Evolutionary conservation across 2,888 invertebrate species (phyloP), one percentile per base, ranked within the genome.

Genomic region (Unio delphinus): DNA sequence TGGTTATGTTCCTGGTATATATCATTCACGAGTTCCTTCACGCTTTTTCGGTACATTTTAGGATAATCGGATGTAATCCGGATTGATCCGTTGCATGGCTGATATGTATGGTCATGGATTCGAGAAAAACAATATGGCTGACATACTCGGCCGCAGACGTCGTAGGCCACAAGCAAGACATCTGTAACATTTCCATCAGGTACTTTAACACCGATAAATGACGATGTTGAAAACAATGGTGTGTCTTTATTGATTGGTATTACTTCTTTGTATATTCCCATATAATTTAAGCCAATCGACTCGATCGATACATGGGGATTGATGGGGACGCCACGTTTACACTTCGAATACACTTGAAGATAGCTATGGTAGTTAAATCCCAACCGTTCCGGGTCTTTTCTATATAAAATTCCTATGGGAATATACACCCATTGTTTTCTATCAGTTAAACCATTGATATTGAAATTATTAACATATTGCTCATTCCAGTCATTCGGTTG

Each of bases 71-170:
- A 45, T 45, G 45, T 45, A 45, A 45, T 45, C 45, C 45, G 45
- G 45, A 45, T 45, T 15, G 45, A 45, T 45, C 45, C 45, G 4
- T 4, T 45, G 45, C 45, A 45, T 4, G 45, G 45, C 45, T 45
- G 45, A 15, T 45, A 45, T 45, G 11, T 15, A 45, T 45, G 15
- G 45, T 45, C 45, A 45, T 45, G 45, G 45, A 45, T 11, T 11
- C 45, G 45, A 15, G 45, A 45, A 11, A 45, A 62, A 70, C 86
- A 86, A 55, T 78, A 78, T 61, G 84, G 80, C 64, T 83, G 83
- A 70, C 86, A 86, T n/a, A 85, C 77, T 45, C 83, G 76, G 11
- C 86, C 86, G 65, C 85, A 85, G 3, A 77, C 79, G 61, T 84
- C 85, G 62, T 83, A 83, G 8, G 83, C 85, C 8, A 83, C 68